A percentile compares a stretch with the other conserved stretches of the same genome.
These are phyloP conservation scores for Pomatostomus ruficeps DNA, from an alignment of 2,113 vertebrate genomes.

Conservation along the genomic window DNA sequence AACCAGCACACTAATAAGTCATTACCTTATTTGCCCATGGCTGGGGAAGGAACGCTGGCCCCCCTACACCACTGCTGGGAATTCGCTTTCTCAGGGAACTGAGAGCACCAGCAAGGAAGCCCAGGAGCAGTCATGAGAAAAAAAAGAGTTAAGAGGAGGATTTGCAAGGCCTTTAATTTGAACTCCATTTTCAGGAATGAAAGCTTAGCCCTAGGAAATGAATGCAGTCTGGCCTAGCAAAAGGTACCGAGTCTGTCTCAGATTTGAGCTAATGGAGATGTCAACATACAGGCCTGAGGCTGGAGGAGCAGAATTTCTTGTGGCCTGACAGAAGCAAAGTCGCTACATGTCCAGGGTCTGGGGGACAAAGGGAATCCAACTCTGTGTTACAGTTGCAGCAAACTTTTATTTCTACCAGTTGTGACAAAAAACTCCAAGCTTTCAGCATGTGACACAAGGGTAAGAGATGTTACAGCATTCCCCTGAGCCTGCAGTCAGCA, in stretches of 20 bases:
- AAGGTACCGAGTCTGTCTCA: background rate
- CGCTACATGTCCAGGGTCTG: background rate
- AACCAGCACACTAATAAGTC: background rate
- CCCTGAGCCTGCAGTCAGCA: background rate
- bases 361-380: background rate
- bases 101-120: background rate
- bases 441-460: background rate
- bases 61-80: background rate
- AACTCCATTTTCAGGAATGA: background rate
- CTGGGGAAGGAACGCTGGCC: background rate
- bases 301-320: background rate
- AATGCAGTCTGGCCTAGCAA: background rate
- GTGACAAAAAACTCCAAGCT: background rate
- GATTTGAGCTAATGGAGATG: background rate
- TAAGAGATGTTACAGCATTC: rapidly evolving
- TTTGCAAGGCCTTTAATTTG: background rate
- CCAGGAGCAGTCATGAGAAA: background rate
- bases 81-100: background rate
- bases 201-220: background rate
- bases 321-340: background rate
- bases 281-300: background rate
- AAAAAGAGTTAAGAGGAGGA: background rate
- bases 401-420: background rate
- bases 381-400: background rate
- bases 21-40: background rate